Evolutionary conservation across 1,140 invertebrate genomes (phyloP).

Genomic region (Diabrotica undecimpunctata): DNA sequence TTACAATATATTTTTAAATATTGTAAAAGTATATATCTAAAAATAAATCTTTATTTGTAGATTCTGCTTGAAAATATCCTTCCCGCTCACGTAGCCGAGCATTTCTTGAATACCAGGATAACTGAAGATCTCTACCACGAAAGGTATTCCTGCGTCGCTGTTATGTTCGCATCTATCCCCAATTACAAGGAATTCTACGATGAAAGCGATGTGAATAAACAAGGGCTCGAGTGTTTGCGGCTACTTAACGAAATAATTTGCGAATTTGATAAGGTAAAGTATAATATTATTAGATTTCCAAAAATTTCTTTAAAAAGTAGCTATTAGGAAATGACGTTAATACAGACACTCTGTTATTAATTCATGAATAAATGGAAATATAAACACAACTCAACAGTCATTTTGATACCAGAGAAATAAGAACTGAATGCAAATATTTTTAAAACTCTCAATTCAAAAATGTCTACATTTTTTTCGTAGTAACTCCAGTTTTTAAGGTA

Average conservation of each 20-base stretch:
- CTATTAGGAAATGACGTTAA: too few relatives aligned
- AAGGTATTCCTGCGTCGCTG: conserved; percentile 88
- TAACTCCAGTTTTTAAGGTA: too few relatives aligned
- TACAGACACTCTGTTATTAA: background rate
- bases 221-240: conserved; percentile 91
- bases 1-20: too few relatives aligned
- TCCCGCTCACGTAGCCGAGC: conserved; percentile 91
- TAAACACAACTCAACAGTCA: too few relatives aligned
- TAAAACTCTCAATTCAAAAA: too few relatives aligned
- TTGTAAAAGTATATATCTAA: too few relatives aligned
- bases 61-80: conserved; percentile 94
- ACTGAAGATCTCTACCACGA: conserved; percentile 90
- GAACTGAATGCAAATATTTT: too few relatives aligned
- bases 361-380: too few relatives aligned
- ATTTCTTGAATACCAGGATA: conserved; percentile 72
- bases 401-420: conserved; percentile 1
- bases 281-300: conserved; percentile 5
- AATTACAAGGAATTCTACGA: conserved; percentile 99
- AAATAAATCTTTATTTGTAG: conserved; percentile 38
- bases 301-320: background rate
- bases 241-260: conserved; percentile 98
- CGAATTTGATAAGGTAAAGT: conserved; percentile 90
- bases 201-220: conserved; percentile 94
- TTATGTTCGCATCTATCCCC: conserved; percentile 97
- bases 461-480: too few relatives aligned